Conservation (phyloP, 2,113 vertebrate species). For the Peromyscus leucopus region DNA sequence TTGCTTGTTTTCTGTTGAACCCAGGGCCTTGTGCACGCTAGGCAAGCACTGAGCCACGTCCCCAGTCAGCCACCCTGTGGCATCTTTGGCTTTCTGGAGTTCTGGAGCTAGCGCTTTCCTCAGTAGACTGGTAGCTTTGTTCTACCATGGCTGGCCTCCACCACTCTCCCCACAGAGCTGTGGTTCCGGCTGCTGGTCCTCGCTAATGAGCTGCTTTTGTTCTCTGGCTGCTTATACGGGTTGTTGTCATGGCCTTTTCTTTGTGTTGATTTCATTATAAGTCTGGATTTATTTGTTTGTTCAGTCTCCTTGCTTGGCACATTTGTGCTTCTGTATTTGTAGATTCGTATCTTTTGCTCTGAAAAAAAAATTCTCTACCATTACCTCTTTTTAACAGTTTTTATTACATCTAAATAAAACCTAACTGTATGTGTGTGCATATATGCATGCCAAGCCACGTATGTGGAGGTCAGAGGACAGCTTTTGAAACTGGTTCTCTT, state of each 20-base stretch:
- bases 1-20: not conserved
- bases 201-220: not conserved
- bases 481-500: not conserved
- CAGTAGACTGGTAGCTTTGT: not conserved
- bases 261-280: not conserved
- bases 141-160: not conserved
- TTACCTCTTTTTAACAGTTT: not conserved
- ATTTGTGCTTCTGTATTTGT: slow-evolving; percentile 24
- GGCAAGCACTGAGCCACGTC: not conserved
- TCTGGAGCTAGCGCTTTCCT: not conserved
- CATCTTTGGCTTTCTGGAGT: not conserved
- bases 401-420: not conserved
- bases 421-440: not conserved
- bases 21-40: no score
- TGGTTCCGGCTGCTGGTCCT: not conserved
- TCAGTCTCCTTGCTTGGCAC: not conserved
- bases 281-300: not conserved
- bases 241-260: not conserved
- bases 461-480: not conserved
- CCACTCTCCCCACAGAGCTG: not conserved
- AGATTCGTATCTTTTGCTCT: not conserved
- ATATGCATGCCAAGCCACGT: not conserved
- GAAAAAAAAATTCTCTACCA: not conserved
- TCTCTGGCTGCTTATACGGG: not conserved
- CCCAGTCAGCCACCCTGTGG: not conserved